A percentile compares a stretch with the other conserved stretches of the same genome.
phyloP scores from a whole-genome alignment of 2,888 invertebrate genomes.

The Erebia epiphron region DNA sequence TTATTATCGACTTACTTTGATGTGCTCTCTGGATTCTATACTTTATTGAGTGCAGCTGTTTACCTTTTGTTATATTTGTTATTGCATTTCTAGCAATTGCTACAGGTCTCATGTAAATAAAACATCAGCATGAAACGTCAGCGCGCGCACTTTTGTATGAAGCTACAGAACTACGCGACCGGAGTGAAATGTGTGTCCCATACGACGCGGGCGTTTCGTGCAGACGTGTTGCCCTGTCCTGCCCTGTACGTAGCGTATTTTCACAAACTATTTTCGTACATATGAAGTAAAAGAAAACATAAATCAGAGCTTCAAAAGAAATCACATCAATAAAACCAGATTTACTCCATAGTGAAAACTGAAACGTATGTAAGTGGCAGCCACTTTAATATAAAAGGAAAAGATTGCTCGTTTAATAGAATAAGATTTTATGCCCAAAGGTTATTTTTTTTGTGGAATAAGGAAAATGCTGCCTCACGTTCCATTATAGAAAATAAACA shows the following conservation, averaged over 20 bases:
- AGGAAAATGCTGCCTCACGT: conserved; percentile 61
- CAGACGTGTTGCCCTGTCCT: too few species aligned
- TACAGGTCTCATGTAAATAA: too few species aligned
- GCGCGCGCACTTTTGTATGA: too few species aligned
- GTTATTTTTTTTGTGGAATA: conserved; percentile 48
- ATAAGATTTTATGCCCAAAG: conserved; percentile 33
- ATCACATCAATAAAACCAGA: not conserved
- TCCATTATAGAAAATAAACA: conserved; percentile 74
- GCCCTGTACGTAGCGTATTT: too few species aligned
- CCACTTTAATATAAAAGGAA: conserved; percentile 6
- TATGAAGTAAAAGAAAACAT: too few species aligned
- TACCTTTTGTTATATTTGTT: conserved; percentile 29
- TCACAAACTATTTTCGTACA: too few species aligned
- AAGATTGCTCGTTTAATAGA: conserved; percentile 12
- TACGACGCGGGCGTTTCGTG: too few species aligned
- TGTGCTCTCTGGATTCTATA: conserved; percentile 56
- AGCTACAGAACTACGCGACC: too few species aligned
- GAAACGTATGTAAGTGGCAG: conserved; percentile 8
- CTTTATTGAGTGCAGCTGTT: conserved; percentile 55
- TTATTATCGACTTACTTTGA: conserved; percentile 65
- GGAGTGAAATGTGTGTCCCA: too few species aligned
- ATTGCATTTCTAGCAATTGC: conserved; percentile 8
- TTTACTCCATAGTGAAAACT: not conserved
- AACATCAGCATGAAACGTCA: too few species aligned
- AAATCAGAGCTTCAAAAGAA: conserved; percentile 1